These are phyloP conservation scores for Cerastoderma edule DNA, from an alignment of 2,888 invertebrate species.

Conservation along the genomic window DNA sequence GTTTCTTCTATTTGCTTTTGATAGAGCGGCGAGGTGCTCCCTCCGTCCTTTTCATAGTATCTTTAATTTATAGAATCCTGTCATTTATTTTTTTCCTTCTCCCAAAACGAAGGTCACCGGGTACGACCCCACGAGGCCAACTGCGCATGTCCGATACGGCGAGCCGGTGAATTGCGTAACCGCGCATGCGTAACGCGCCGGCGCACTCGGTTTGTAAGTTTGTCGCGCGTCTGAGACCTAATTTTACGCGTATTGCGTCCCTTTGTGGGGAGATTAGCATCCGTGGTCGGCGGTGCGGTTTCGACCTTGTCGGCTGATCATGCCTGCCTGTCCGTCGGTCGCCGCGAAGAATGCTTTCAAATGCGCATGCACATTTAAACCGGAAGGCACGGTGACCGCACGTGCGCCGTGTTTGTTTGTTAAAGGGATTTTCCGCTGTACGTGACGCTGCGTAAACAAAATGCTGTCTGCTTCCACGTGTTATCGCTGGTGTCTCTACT, in stretches of 20 bases:
- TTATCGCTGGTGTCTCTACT: constrained; percentile 4
- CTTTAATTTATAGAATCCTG: constrained; percentile 5
- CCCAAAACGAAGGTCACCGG: constrained; percentile 33
- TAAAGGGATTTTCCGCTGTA: constrained; percentile 45
- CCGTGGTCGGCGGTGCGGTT: constrained; percentile 28
- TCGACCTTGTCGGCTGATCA: constrained; percentile 21
- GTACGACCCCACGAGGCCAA: constrained; percentile 19
- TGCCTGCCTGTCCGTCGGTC: no score
- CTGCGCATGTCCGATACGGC: constrained; percentile 20
- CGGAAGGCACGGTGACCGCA: constrained; percentile 36
- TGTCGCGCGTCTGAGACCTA: constrained; percentile 26
- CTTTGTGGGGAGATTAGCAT: constrained; percentile 30
- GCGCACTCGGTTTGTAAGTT: constrained; percentile 6
- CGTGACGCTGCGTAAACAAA: constrained; percentile 51
- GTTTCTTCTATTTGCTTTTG: constrained; percentile 23
- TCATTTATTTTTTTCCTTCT: no score
- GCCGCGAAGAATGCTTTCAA: constrained; percentile 24
- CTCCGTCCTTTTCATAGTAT: background rate
- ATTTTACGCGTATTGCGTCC: constrained; percentile 39
- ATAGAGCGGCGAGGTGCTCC: constrained; percentile 6
- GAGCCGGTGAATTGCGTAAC: constrained; percentile 17
- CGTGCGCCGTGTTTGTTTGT: constrained; percentile 37
- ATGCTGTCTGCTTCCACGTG: constrained; percentile 34
- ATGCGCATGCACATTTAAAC: constrained; percentile 27
- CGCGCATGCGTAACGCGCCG: constrained; percentile 22